These are phyloP conservation scores for Solea solea DNA, from an alignment of 2,113 vertebrate genomes.

Conservation along the genomic window DNA sequence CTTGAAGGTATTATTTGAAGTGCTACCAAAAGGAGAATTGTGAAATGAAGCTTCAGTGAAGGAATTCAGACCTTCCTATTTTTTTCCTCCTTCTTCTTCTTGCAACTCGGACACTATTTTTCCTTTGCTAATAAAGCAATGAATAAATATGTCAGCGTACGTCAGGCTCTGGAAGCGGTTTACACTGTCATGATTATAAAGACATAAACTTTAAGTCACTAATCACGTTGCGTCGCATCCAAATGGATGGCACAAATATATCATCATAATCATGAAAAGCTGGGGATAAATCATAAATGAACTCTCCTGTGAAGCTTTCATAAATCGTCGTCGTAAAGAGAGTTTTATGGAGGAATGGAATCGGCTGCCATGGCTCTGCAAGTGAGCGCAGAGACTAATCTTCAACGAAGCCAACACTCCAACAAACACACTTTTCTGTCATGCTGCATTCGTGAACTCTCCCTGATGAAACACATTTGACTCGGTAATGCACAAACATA, in stretches of 20 bases:
- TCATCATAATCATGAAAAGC: conserved; percentile 12
- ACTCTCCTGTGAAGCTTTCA: conserved; percentile 21
- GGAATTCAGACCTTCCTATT: conserved; percentile 13
- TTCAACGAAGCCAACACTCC: conserved; percentile 10
- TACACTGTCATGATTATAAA: conserved; percentile 15
- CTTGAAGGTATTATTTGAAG: background rate
- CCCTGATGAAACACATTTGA: conserved; percentile 28
- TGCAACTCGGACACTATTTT: conserved; percentile 3
- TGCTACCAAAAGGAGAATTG: background rate
- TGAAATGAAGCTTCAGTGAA: conserved; percentile 14
- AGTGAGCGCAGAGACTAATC: conserved; percentile 8
- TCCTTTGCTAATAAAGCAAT: background rate
- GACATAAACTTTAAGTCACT: conserved; percentile 1
- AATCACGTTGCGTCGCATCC: conserved; percentile 28
- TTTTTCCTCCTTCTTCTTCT: background rate
- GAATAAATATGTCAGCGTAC: background rate
- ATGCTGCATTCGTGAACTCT: conserved; percentile 5
- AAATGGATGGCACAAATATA: conserved; percentile 27
- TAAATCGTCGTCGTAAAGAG: conserved; percentile 27
- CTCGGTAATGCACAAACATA: conserved; percentile 10
- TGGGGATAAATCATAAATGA: conserved; percentile 24
- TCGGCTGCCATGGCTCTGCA: conserved; percentile 15
- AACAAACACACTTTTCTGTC: background rate
- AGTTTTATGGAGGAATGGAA: conserved; percentile 18
- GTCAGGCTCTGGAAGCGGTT: conserved; percentile 25